phyloP scores from a whole-genome alignment of 2,888 invertebrate species.

The Noctua janthe region DNA sequence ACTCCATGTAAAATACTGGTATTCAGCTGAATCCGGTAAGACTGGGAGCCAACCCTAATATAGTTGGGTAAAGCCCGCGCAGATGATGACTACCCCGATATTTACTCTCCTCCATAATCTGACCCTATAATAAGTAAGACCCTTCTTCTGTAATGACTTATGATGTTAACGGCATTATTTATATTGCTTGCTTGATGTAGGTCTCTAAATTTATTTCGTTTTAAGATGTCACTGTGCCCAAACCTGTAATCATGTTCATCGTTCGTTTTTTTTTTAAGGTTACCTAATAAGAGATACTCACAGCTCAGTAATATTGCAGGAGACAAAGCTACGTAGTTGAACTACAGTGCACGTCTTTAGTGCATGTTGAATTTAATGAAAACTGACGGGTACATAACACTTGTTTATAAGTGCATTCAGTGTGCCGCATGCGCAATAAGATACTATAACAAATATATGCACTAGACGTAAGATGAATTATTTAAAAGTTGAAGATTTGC shows the following conservation, averaged over 20 bases:
- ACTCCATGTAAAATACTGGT: too few species aligned
- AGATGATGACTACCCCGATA: not conserved
- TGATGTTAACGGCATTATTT: not conserved
- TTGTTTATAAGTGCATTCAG: not conserved
- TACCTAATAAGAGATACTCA: not conserved
- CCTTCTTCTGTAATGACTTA: not conserved
- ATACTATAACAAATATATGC: not conserved
- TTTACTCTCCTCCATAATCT: not conserved
- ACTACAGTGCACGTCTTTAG: not conserved
- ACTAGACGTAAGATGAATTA: not conserved
- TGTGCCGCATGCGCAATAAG: too few species aligned
- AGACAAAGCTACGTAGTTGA: not conserved
- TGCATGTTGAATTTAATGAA: conserved; percentile 4
- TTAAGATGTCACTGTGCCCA: not conserved
- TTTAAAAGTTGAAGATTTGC: not conserved
- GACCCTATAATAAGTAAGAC: not conserved
- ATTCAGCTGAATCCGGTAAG: too few species aligned
- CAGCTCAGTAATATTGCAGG: not conserved
- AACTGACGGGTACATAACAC: not conserved
- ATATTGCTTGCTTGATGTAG: not conserved
- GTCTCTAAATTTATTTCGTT: not conserved
- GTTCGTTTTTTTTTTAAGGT: not conserved
- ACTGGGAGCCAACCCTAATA: too few species aligned
- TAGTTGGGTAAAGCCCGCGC: too few species aligned
- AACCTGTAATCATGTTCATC: not conserved